Evolutionary conservation across 1,140 invertebrate species (phyloP), one percentile per base, ranked within the genome.

Genomic region (Whitmania pigra): DNA sequence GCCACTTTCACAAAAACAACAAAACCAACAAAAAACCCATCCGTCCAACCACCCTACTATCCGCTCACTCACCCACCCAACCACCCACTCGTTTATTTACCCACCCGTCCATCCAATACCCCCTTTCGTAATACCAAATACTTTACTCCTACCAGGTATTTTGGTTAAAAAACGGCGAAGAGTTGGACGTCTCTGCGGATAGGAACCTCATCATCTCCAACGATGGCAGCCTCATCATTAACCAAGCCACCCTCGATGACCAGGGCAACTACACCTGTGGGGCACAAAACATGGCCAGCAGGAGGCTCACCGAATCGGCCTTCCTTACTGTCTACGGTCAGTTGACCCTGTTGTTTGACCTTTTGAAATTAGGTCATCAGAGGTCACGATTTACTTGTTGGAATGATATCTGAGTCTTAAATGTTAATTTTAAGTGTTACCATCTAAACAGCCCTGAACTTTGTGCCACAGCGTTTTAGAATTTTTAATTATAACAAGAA

Each of bases 251-350:
- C 31, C 84, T 92, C 18, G 86, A 87, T 77, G 91, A 95, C 81
- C 89, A 88, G 79, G 94, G 91, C 68, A 97, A 98, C 86, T 99
- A 97, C 83, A 94, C 91, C 71, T 99, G 95, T 82, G 92, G 93
- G 55, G 94, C 94, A 2, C 89, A 93, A 81, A 97, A 97, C 81
- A 87, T 94, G 36, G 94, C 93, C 0, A 91, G 89, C 18, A 89
- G 89, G 78, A 85, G 93, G 73, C 84, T 89, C 71, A 93, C 90
- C 67, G 89, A 93, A 73, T 87, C 91, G 0, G 93, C 92, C 0
- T 86, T 88, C 66, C 86, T 98, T 69, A 91, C 90, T 63, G 93
- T 98, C 76, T 96, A 90, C 83, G 93, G 94, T 97, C 84, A 89
- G 89, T 86, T 60, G 31, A 68, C 36, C 57, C 57, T n/a, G 13